Percentiles rank a stretch among this genome's conserved stretches.
Evolutionary conservation across 2,797 vertebrate genomes (phyloP).

Genomic region (Diglossa cyanea): DNA sequence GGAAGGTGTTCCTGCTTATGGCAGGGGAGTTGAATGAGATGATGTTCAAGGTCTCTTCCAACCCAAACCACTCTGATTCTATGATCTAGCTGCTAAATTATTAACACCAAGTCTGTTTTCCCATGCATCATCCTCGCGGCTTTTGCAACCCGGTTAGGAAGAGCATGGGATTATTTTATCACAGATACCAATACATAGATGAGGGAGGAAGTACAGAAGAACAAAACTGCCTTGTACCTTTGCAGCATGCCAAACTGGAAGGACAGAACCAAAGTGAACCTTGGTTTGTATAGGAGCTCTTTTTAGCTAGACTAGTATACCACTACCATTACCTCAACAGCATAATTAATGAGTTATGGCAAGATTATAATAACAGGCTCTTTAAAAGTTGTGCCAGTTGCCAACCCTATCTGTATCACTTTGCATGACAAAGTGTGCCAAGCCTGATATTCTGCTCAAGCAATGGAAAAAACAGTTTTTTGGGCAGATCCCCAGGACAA

Average conservation of each 20-base stretch:
- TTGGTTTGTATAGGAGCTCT: neutral
- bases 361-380: neutral
- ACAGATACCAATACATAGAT: too few relatives aligned
- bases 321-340: neutral
- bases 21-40: neutral
- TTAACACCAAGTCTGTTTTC: neutral
- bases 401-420: neutral
- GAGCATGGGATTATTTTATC: neutral
- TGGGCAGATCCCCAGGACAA: neutral
- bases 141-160: neutral
- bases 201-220: neutral
- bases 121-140: fast-evolving
- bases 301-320: neutral
- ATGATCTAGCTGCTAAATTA: neutral
- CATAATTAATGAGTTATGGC: neutral
- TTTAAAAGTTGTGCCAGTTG: neutral
- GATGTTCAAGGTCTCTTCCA: neutral
- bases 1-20: neutral
- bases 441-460: neutral
- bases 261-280: neutral
- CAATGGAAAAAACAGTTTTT: neutral
- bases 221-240: neutral
- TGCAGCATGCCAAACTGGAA: neutral
- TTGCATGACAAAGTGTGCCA: neutral
- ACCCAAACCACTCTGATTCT: neutral